Base-by-base conservation (phyloP, 2,888 invertebrate species). In the Cynaeus angustus region DNA sequence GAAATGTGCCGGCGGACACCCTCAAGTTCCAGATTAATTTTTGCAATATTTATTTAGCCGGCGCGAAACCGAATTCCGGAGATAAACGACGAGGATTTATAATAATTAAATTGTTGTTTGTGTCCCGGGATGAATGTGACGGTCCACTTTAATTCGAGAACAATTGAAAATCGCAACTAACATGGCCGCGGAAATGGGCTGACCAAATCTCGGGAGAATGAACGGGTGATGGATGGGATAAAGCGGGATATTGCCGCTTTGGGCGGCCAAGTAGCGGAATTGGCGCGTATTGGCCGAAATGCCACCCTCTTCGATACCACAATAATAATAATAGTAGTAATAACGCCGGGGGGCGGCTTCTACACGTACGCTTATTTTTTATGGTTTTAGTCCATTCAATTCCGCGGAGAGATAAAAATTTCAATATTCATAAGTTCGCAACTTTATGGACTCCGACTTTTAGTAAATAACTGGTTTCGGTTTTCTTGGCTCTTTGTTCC, bases 401-500 rank as follows among this genome's bases (percentile, higher is more conserved):
- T 33, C 7, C 7, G 33, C 12, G 41, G 41, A 2, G 10, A 13
- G 41, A 41, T 10, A 41, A 41, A 41, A 41, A 41, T 41, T 41
- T 41, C 41, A 41, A 41, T 41, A 41, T 46, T 46, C 46, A 26
- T 13, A 46, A 46, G 46, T 46, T 26, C 21, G 4, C 16, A 13
- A 16, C 46, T 46, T 46, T 46, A 46, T 43, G 10, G 16, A 26
- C 13, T 30, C 30, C 13, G 16, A 9, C 30, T 52, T 13, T 52
- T 30, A 26, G 52, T 55, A 55, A 55, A 55, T 55, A 55, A 50
- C 12, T 10, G 28, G 50, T 37, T 37, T 38, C 37, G 55, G 50
- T 14, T 7, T 55, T 55, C 55, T 55, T 37, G 37, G 38, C 55
- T 14, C 55, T 55, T 55, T 55, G 55, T 55, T 33, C 55, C 38